Base-by-base conservation (phyloP, 2,888 invertebrate genomes). In the Eupeodes latifasciatus region DNA sequence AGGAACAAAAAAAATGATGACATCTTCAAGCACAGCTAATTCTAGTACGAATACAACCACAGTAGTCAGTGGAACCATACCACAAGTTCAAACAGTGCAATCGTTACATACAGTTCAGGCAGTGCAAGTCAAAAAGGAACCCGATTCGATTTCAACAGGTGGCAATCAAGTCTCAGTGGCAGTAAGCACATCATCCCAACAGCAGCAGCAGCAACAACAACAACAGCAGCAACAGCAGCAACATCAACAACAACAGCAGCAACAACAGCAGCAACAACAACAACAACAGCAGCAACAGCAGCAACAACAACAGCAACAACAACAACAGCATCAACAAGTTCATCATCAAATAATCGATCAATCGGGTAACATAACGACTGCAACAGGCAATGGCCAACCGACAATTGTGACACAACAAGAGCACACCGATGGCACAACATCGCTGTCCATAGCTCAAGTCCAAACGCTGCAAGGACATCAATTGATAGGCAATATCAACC, bases 391-490 rank as follows among this genome's bases (percentile, higher is more conserved):
- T 75, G 89, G 90, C 19, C 91, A 91, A 66, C 91, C 87, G 62
- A 88, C 87, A 16, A 91, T 94, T 81, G 93, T 94, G 49, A 93
- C 94, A 40, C 93, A 93, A 90, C 91, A 93, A 6, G 93, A 94
- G 89, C 93, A 94, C 82, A 93, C 93, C 12, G 94, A 94, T 86
- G 93, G 93, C 53, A 93, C 93, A 44, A 91, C 93, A 61, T 93
- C 94, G 27, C 83, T 94, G 64, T 94, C 94, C 2, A 93, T 94
- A 88, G 93, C 94, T 44, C 94, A 93, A 90, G 94, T 94, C 83
- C 94, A 94, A 91, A 93, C 93, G 67, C 89, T 94, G 91, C 94
- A 93, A 90, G 93, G 94, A 75, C 94, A 94, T 91, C 94, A 93
- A 90, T 92, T 94, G 79, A 91, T 94, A 89, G 93, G 93, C 90